These are phyloP conservation scores for Tautogolabrus adspersus DNA, from an alignment of 2,113 vertebrate species.

Conservation along the genomic window DNA sequence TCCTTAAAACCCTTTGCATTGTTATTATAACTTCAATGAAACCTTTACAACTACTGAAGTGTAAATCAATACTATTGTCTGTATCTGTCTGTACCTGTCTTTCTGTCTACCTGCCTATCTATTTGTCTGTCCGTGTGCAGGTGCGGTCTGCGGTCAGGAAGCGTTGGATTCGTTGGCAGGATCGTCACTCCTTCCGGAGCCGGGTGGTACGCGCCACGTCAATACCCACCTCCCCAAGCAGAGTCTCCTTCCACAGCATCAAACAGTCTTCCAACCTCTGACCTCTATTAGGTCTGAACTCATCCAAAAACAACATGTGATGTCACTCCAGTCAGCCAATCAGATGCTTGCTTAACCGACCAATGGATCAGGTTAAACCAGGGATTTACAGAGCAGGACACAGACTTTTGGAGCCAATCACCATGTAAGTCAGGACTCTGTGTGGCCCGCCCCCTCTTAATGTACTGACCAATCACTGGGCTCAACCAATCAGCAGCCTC, in stretches of 20 bases:
- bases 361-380: background rate
- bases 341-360: background rate
- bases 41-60: background rate
- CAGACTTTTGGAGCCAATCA: background rate
- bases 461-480: slow-evolving; percentile 6
- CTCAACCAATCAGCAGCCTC: slow-evolving; percentile 25
- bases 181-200: slow-evolving; percentile 60
- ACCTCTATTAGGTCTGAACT: slow-evolving; percentile 5
- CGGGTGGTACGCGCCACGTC: slow-evolving; percentile 50
- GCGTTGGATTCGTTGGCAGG: slow-evolving; percentile 65
- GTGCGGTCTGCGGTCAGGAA: slow-evolving; percentile 61
- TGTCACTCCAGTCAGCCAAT: background rate
- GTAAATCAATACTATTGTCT: too few species aligned
- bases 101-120: background rate
- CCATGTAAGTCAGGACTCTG: background rate
- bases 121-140: slow-evolving; percentile 1
- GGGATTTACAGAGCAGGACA: slow-evolving; percentile 3
- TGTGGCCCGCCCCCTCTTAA: background rate
- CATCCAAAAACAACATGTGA: background rate
- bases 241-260: slow-evolving; percentile 68
- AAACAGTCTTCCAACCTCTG: slow-evolving; percentile 62
- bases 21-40: too few species aligned
- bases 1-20: background rate
- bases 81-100: background rate
- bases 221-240: slow-evolving; percentile 56